Evolutionary conservation across 2,888 invertebrate species (phyloP).

Genomic region (Cremastobaeus sp.): DNA sequence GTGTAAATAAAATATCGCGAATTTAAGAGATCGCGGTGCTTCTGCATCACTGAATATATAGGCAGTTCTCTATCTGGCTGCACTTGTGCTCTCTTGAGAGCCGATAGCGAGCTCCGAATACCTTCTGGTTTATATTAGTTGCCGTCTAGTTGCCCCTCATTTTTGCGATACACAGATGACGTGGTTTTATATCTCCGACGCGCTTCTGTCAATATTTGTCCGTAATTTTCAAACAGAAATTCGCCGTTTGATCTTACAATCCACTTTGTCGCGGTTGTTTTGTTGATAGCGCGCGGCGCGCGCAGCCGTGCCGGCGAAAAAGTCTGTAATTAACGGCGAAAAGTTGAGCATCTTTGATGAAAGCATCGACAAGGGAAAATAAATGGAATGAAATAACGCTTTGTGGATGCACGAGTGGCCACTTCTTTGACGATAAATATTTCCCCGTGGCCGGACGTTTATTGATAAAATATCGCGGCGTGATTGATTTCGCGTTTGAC

Average conservation of each 20-base stretch:
- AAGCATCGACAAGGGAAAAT: no score
- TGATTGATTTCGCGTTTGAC: slow-evolving; percentile 43
- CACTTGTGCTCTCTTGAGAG: slow-evolving; percentile 33
- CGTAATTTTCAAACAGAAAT: no score
- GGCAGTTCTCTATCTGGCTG: slow-evolving; percentile 18
- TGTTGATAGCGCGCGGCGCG: no score
- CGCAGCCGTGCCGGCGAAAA: no score
- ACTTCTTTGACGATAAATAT: slow-evolving; percentile 28
- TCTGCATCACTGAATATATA: slow-evolving; percentile 16
- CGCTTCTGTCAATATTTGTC: no score
- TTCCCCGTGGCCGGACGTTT: slow-evolving; percentile 23
- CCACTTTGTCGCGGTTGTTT: no score
- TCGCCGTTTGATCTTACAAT: no score
- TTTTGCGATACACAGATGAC: no score
- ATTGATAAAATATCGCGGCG: slow-evolving; percentile 42
- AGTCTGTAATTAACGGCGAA: no score
- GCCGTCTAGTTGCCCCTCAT: not conserved
- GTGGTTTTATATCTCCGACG: no score
- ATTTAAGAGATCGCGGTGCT: slow-evolving; percentile 30
- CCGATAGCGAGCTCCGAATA: slow-evolving; percentile 6
- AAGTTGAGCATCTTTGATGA: no score
- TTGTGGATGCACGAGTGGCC: slow-evolving; percentile 3
- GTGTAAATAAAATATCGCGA: slow-evolving; percentile 50
- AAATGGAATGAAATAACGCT: slow-evolving; percentile 18
- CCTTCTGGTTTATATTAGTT: slow-evolving; percentile 21